These are phyloP conservation scores for Noturus placidus DNA, from an alignment of 2,113 vertebrate species.

Conservation along the genomic window DNA sequence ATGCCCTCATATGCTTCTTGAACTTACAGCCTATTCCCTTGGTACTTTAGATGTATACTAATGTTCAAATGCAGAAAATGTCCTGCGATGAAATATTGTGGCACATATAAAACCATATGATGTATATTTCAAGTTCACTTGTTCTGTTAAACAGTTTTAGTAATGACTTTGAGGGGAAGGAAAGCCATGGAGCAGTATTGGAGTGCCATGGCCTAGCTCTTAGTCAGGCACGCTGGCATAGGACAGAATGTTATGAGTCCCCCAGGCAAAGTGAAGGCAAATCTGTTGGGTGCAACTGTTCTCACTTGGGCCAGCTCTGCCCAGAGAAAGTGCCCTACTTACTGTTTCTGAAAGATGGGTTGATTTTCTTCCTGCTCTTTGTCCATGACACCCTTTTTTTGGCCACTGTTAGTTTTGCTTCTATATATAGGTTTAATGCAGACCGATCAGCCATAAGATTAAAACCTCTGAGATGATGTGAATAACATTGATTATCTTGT, in stretches of 20 bases:
- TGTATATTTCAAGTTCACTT: not conserved
- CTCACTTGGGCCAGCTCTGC: conserved; percentile 73
- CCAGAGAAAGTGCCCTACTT: conserved; percentile 80
- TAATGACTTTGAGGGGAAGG: conserved; percentile 38
- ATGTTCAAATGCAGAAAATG: not conserved
- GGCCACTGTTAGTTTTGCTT: conserved; percentile 27
- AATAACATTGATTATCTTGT: too few relatives aligned
- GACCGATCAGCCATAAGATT: not conserved
- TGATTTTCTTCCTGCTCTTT: conserved; percentile 36
- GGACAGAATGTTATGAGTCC: conserved; percentile 70
- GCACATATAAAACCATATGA: not conserved
- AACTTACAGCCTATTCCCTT: not conserved
- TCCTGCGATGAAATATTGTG: not conserved
- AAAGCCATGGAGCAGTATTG: conserved; percentile 19
- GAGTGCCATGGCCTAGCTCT: conserved; percentile 62
- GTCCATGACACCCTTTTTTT: conserved; percentile 45
- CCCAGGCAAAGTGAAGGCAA: conserved; percentile 77
- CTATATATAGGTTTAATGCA: not conserved
- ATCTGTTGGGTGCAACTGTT: conserved; percentile 81
- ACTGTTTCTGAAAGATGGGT: conserved; percentile 61
- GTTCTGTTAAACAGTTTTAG: not conserved
- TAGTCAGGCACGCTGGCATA: conserved; percentile 58
- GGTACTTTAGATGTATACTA: not conserved
- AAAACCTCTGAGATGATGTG: too few relatives aligned
- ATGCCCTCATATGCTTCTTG: not conserved